Evolutionary conservation across 2,113 vertebrate species (phyloP).

Genomic region (Irena cyanogastra): DNA sequence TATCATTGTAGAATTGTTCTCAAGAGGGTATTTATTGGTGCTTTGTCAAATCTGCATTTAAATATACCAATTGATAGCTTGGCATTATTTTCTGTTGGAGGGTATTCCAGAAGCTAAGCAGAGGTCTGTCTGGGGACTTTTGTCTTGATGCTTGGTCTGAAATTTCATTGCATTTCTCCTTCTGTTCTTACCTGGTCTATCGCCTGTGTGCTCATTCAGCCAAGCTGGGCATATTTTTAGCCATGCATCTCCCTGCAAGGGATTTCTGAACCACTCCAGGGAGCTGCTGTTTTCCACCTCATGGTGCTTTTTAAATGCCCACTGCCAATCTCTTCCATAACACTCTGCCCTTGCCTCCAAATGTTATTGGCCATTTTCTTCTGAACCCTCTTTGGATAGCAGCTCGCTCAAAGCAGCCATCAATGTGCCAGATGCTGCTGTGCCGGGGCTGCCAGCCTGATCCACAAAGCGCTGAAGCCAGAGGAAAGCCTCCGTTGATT

Average conservation of each 20-base stretch:
- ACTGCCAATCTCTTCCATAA: background rate
- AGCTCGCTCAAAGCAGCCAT: background rate
- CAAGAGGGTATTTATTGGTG: background rate
- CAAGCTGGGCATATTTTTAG: background rate
- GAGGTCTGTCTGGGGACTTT: background rate
- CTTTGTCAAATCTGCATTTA: constrained; percentile 7
- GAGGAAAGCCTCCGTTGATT: background rate
- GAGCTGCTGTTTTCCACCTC: background rate
- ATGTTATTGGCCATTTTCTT: background rate
- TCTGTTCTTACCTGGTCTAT: background rate
- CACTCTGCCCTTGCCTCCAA: background rate
- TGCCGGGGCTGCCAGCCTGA: background rate
- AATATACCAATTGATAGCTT: background rate
- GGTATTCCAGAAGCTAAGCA: background rate
- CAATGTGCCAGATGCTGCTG: background rate
- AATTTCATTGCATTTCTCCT: background rate
- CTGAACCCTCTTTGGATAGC: background rate
- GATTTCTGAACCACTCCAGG: background rate
- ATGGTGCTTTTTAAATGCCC: background rate
- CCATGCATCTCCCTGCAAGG: background rate
- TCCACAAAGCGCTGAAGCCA: background rate
- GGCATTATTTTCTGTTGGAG: background rate
- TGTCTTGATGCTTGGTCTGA: background rate
- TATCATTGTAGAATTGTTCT: background rate
- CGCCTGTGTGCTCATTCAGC: background rate